Evolutionary conservation across 2,113 vertebrate species (phyloP), one percentile per base, ranked within the genome.

Genomic region (Cynopterus brachyotis): DNA sequence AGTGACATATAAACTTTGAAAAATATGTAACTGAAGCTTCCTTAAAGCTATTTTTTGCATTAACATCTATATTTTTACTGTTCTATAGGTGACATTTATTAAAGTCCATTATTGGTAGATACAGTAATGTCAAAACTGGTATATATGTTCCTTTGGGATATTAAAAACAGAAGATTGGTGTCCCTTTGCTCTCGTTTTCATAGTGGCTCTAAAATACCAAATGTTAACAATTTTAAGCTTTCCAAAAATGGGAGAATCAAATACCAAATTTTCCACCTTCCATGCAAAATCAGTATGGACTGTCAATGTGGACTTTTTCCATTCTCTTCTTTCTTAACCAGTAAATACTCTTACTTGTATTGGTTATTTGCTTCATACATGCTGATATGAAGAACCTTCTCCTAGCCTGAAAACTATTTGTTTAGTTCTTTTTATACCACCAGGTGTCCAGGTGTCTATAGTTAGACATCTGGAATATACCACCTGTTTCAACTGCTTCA

Each of bases 41-140:
- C 30, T 80, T 42, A 86, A 86, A 90, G 64, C 17, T 26, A 19
- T 83, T 95, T 67, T 84, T 94, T 47, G 1, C 57, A 59, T 95
- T 93, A 72, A 88, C 93, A 57, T 40, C 7, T 12, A 11, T 67
- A 47, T 67, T 81, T 95, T 89, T 47, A 86, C 45, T 91, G 1
- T 87, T 81, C 30, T 91, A 1, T 88, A 47, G 55, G 6, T 93
- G 55, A 85, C 62, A 81, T 91, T 70, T 96, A 84, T 81, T 88
- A 76, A 93, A 75, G 13, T 66, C 50, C 42, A 35, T 91, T 57
- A 80, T 32, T 53, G 45, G 16, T 91, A 76, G 32, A 32, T 60
- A 85, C 0, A 37, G 3, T 37, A 91, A 73, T 93, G 60, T 55
- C 47, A 79, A 72, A 91, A 73, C 26, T 67, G 92, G 17, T 42